Evolutionary conservation across 1,140 invertebrate species (phyloP), one percentile per base, ranked within the genome.

Genomic region (Aphidius ervi): DNA sequence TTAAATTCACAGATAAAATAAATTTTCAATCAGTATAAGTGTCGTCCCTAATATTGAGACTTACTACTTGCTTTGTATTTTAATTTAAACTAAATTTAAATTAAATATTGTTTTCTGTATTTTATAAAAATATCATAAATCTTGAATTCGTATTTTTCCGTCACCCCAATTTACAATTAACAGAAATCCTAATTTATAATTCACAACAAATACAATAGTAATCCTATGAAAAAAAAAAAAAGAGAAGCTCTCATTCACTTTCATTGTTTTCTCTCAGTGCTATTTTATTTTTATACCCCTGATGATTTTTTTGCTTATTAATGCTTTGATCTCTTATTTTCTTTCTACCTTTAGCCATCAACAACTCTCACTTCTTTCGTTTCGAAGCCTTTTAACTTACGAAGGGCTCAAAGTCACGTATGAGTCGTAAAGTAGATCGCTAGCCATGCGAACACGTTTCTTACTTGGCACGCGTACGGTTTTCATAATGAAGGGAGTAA

Each of bases 401-500:
- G 40, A 31, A 52, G 50, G 48, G 55, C 67, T 65, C 58, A 61
- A 55, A 74, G 71, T 74, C 72, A 74, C 72, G 72, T 74, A 71
- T 71, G 64, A 65, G 67, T 69, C 67, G 69, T 74, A 74, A 74
- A 71, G 72, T 70, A 73, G 68, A 74, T 74, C 70, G 69, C 68
- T 62, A 67, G 66, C 70, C 65, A 65, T 62, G 63, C 60, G 63
- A 65, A 62, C 55, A 57, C 53, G 56, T 52, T 55, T 53, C 41
- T 61, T 52, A 41, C 53, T 66, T 65, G 67, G 68, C 71, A 73
- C 69, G 71, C 68, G 67, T 67, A 63, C 65, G 65, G 70, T 65
- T 73, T 73, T 72, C 70, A 69, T 74, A 72, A 74, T 74, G 71
- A 74, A 71, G 70, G 68, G 68, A 72, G 71, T 73, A 74, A 74